Base-by-base conservation (phyloP, 64 coral and sea anemone species). In the Porites lutea region DNA sequence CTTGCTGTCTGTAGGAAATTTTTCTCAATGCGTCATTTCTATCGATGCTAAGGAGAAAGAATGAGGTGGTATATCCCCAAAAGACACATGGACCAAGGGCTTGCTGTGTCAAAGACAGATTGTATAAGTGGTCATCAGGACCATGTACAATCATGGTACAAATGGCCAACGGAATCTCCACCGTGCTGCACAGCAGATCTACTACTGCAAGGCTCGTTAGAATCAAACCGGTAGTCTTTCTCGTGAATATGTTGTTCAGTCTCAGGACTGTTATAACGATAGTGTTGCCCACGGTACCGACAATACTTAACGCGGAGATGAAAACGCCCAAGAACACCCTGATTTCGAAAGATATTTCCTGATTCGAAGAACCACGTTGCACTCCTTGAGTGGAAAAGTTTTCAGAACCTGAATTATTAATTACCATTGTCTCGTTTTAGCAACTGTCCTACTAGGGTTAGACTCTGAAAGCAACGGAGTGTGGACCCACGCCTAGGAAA, bases 11-110 rank as follows among this genome's bases (percentile, higher is more conserved):
- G 16, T 75, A 15, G 13, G 48, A 75, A 14, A 15, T 50, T 75
- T 50, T 75, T 48, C 44, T 75, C 48, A 75, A 50, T 15, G 72
- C 48, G 44, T 75, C 72, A 75, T 75, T 49, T 47, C 13, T 50
- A 75, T 75, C 72, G 5, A 75, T 46, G 72, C 72, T 75, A 16
- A 75, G 72, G 15, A 75, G 48, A 18, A 75, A 75, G 47, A 75
- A 75, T 4, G 13, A 75, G 13, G 72, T 75, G 19, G 50, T 75
- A 6, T 75, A 75, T 13, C 72, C 46, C 47, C 27, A 43, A 11
- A 75, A 75, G 44, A 75, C 13, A 14, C 14, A 50, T 50, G 72
- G 48, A 75, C 72, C 72, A 75, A 75, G 46, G 5, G 6, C 72
- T 6, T 18, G 45, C 16, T 75, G 46, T 18, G 46, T 14, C 18